Base-by-base conservation (phyloP, 2,888 invertebrate genomes). In the Melolontha melolontha region DNA sequence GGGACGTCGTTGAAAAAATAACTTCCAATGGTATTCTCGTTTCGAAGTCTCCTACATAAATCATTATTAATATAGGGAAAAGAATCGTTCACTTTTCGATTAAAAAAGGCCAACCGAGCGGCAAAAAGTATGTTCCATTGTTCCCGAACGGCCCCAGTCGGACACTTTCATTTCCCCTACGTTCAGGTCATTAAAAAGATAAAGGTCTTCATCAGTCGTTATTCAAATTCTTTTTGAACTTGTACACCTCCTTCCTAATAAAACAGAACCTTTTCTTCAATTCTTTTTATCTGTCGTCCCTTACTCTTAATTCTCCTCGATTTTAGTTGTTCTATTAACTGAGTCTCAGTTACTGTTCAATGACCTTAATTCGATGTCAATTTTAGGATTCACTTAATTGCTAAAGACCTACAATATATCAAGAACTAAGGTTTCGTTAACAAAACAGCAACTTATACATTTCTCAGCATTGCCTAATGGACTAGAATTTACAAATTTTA, bases 111-210 rank as follows among this genome's bases (percentile, higher is more conserved):
- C 57, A 57, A 12, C 22, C 29, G 57, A 57, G 57, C 57, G 57
- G 57, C 22, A 57, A 29, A 57, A 52, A 57, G 42, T 57, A 27
- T 44, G 42, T 42, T 42, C 27, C 57, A 57, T 57, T 57, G 57
- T 57, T 57, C 57, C 42, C 44, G 22, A n/a, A 42, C 12, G 57
- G 42, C 42, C 42, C 12, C 42, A 29, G 44, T 57, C 57, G 27
- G 57, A 57, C 57, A 57, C 57, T 57, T 57, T 57, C 57, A 57
- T 57, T 57, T 57, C 57, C 57, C 44, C 57, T 57, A 29, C 57
- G 12, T 27, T 42, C 57, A 44, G 44, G 57, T 57, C 57, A 57
- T 57, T 57, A 57, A 57, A 57, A 57, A 57, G 57, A 57, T 57
- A 57, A 57, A 57, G 57, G 57, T 57, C 44, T 57, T 57, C 52